Percentiles rank a stretch among this genome's conserved stretches.
Evolutionary conservation across 1,140 invertebrate species (phyloP).

Genomic region (Drosophila repletoides): DNA sequence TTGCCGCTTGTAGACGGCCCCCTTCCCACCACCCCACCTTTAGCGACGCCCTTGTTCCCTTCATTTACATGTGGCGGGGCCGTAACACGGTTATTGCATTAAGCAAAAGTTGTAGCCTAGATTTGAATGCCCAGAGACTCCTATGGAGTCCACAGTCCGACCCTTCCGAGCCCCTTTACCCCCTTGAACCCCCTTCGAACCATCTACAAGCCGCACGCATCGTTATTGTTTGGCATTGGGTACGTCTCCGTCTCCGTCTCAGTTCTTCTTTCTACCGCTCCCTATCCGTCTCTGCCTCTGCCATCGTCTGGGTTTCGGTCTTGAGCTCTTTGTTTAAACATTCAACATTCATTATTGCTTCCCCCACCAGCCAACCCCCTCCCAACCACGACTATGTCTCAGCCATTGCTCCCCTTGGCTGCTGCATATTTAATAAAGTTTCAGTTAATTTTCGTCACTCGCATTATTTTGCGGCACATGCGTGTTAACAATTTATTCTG

Average conservation of each 20-base stretch:
- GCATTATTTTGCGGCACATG: constrained; percentile 71
- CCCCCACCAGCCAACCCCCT: background rate
- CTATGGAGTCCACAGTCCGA: background rate
- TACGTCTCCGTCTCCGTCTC: background rate
- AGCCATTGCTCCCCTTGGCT: background rate
- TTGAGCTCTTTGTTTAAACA: constrained; percentile 58
- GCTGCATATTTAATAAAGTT: constrained; percentile 73
- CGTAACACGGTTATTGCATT: constrained; percentile 76
- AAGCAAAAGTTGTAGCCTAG: constrained; percentile 73
- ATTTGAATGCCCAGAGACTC: constrained; percentile 47
- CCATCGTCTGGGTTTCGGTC: constrained; percentile 16
- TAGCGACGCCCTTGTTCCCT: constrained; percentile 40
- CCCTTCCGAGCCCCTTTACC: background rate
- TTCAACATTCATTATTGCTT: constrained; percentile 66
- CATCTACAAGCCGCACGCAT: constrained; percentile 1
- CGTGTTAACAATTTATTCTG: constrained; percentile 68
- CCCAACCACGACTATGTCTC: background rate
- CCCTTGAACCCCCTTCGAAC: background rate
- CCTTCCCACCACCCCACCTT: too few relatives aligned
- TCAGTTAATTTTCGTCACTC: constrained; percentile 74
- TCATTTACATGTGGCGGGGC: constrained; percentile 64
- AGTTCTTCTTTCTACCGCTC: constrained; percentile 15
- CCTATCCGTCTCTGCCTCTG: constrained; percentile 7
- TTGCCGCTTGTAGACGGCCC: constrained; percentile 40
- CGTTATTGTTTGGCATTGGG: constrained; percentile 25